Base-by-base conservation (phyloP, 2,888 invertebrate genomes). In the Trachelus tabidus region DNA sequence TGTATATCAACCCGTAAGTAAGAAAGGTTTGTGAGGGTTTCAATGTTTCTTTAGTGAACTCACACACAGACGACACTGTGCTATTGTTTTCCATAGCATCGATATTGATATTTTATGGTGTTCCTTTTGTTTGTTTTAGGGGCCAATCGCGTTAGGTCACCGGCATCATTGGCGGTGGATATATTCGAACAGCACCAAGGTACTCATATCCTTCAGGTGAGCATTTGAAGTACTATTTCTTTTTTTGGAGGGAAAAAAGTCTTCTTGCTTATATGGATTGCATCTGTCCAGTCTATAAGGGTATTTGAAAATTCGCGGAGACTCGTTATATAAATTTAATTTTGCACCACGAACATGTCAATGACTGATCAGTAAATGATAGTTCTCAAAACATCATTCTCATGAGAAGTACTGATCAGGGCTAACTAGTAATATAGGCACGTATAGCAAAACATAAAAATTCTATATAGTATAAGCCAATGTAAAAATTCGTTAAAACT, bases 161-260 rank as follows among this genome's bases (percentile, higher is more conserved):
- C 95, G 85, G 93, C 94, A 75, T 95, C 95, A 76, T 93, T 96
- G 84, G 96, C 97, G 82, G 94, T 97, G 94, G 97, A 98, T 89
- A 94, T 97, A 90, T 98, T 98, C 92, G 98, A 98, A 92, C 97
- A 97, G 91, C 98, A 98, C 92, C 98, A 98, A 93, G 98, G 98
- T 91, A 98, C 98, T 83, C 98, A 99, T 92, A 98, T 99, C 92
- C 94, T 98, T 85, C 98, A 98, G 96, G 98, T 98, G 93, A 92
- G 82, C 80, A 73, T 68, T 80, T 68, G 6, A 56, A 23, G 56
- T 23, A 56, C 56, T 56, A 40, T 15, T 56, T 23, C n/a, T 12
- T 35, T 23, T 56, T 56, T 56, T 23, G 23, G 6, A 56, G 56
- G 9, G 23, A 23, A 9, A 23, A 9, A 56, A 2, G 23, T 23